These are phyloP conservation scores for Microplitis manilae DNA, from an alignment of 2,888 invertebrate species.

Conservation along the genomic window DNA sequence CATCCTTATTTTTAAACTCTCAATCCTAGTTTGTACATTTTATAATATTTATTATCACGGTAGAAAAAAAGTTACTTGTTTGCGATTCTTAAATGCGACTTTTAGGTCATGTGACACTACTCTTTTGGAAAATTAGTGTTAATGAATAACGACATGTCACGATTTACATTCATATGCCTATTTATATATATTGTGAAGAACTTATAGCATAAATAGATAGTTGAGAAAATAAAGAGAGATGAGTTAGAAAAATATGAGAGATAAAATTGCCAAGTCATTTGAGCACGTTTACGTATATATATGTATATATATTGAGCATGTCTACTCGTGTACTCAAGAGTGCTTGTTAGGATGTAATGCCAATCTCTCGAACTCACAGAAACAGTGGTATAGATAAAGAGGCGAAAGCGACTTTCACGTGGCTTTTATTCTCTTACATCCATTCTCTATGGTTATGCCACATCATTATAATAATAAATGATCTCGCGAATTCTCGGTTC, in stretches of 20 bases:
- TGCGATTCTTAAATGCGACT: conserved; percentile 30
- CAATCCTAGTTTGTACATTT: conserved; percentile 35
- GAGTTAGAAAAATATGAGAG: background rate
- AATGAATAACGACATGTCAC: conserved; percentile 31
- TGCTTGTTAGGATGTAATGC: conserved; percentile 33
- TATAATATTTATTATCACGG: conserved; percentile 27
- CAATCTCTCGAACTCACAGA: conserved; percentile 30
- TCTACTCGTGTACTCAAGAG: conserved; percentile 14
- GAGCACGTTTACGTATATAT: background rate
- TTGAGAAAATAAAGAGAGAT: background rate
- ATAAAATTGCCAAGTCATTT: conserved; percentile 21
- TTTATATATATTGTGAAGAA: background rate
- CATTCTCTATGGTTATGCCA: background rate
- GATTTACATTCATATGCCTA: conserved; percentile 1
- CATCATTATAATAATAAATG: background rate
- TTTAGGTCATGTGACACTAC: conserved; percentile 37
- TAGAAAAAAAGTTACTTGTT: conserved; percentile 36
- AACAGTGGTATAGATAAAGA: background rate
- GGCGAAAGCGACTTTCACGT: conserved; percentile 44
- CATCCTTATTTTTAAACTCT: conserved; percentile 21
- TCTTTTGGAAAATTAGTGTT: conserved; percentile 34
- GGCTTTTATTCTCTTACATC: conserved; percentile 21
- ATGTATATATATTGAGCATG: background rate
- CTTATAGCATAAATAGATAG: background rate
- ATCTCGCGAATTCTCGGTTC: background rate